Evolutionary conservation across 2,113 vertebrate species (phyloP), one percentile per base, ranked within the genome.

Genomic region (Scartelaos histophorus): DNA sequence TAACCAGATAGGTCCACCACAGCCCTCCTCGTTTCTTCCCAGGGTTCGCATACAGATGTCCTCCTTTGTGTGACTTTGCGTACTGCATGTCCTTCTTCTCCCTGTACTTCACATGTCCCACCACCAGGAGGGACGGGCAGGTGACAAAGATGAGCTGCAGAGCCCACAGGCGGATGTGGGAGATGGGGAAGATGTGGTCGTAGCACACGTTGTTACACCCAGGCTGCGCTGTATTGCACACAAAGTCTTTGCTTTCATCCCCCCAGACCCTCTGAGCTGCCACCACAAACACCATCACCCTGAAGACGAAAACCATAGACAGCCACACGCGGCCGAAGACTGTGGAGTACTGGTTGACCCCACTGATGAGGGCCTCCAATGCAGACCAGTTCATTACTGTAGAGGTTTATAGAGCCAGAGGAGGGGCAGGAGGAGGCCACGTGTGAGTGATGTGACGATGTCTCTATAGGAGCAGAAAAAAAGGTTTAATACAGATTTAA

Each of bases 131-230:
- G 0, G 97, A 97, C 0, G 97, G 97, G 62, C 97, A 98, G 0
- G 96, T 98, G 93, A 97, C 93, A 0, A 98, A 96, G 86, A 99
- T 98, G 78, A 99, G 95, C 93, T 98, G 97, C 81, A 99, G 91
- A 53, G 97, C 96, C 97, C 97, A 99, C 25, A 99, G 93, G 16
- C 95, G 93, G 85, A 97, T 94, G 88, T 96, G 97, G 76, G 96
- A 98, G 87, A 99, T 92, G 80, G 97, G 97, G 88, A 98, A 98
- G 87, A 92, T 91, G 73, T 93, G 7, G 90, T 99, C 94, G 0
- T 95, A 98, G 86, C 97, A 98, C 21, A 96, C 96, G 0, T 95
- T 98, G 83, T 47, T 82, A 91, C 97, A 99, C 57, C 96, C 97
- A 0, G 97, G 97, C 89, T 99, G 97, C 21, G 49, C 70, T 0